These are phyloP conservation scores for Rhadina sibilatrix DNA, from an alignment of 2,113 vertebrate genomes.

Conservation along the genomic window DNA sequence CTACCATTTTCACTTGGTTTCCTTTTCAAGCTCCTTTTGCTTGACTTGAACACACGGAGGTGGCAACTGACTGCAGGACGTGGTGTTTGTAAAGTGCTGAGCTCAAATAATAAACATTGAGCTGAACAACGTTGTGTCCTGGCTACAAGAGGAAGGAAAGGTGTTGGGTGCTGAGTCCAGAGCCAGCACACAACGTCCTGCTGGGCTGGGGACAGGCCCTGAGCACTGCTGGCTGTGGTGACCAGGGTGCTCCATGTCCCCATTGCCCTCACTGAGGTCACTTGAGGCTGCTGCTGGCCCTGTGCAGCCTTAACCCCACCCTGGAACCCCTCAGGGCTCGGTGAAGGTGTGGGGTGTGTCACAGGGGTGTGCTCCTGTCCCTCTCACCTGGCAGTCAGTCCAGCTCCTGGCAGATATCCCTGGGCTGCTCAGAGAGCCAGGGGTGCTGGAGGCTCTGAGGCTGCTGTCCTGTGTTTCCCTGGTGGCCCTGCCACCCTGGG, in stretches of 20 bases:
- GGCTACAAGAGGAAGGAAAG: neutral
- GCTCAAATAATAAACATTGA: neutral
- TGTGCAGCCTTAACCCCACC: neutral
- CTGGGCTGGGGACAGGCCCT: neutral
- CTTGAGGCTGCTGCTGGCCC: neutral
- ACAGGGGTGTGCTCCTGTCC: rapidly evolving
- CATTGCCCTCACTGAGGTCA: rapidly evolving
- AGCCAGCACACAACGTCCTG: neutral
- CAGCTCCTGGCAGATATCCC: neutral
- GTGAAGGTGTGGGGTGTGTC: rapidly evolving
- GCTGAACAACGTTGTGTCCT: neutral
- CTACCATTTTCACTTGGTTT: neutral
- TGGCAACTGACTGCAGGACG: neutral
- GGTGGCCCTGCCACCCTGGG: rapidly evolving
- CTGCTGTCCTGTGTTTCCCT: rapidly evolving
- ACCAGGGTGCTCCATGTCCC: rapidly evolving
- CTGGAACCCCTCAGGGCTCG: rapidly evolving
- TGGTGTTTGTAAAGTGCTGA: neutral
- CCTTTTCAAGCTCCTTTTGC: neutral
- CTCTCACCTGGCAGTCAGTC: neutral
- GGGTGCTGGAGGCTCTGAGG: rapidly evolving
- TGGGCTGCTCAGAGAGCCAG: rapidly evolving
- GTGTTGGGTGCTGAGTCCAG: neutral
- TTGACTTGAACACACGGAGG: neutral
- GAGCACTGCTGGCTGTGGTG: neutral